Evolutionary conservation across 1,140 invertebrate genomes (phyloP).

Genomic region (Lamellibrachia luymesi): DNA sequence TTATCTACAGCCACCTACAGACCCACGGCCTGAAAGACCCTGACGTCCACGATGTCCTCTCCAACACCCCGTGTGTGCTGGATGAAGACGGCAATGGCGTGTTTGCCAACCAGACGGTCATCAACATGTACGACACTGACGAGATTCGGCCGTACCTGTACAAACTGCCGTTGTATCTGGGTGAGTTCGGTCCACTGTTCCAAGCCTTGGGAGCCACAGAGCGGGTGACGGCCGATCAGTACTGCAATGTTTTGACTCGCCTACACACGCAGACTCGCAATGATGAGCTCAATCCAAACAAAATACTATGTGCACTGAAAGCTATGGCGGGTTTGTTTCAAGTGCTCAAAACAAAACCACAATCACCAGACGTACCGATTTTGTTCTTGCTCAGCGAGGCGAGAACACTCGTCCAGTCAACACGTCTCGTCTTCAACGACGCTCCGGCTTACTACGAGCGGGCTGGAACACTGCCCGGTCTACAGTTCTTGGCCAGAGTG

Average conservation of each 20-base stretch:
- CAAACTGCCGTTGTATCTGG: neutral
- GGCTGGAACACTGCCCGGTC: too few species aligned
- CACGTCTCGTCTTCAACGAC: neutral
- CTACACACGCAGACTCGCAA: constrained; percentile 23
- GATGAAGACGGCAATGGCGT: constrained; percentile 25
- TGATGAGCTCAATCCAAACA: constrained; percentile 34
- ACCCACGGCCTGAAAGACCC: neutral
- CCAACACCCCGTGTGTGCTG: too few species aligned
- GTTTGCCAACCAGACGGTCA: constrained; percentile 31
- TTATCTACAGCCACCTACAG: constrained; percentile 22
- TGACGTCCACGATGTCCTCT: neutral
- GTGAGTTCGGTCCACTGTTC: constrained; percentile 35
- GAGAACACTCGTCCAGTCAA: neutral
- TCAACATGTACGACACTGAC: constrained; percentile 29
- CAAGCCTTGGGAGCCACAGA: constrained; percentile 33
- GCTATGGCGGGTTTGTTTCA: constrained; percentile 34
- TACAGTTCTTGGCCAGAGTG: too few species aligned
- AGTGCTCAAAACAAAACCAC: neutral
- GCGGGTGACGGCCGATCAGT: constrained; percentile 29
- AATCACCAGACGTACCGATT: too few species aligned
- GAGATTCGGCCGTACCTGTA: constrained; percentile 36
- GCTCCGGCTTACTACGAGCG: too few species aligned
- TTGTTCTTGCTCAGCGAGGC: too few species aligned
- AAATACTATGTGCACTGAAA: constrained; percentile 31
- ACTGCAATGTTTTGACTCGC: constrained; percentile 30